A percentile compares a stretch with the other conserved stretches of the same genome.
Evolutionary conservation across 2,888 invertebrate species (phyloP).

Genomic region (Hypena proboscidalis): DNA sequence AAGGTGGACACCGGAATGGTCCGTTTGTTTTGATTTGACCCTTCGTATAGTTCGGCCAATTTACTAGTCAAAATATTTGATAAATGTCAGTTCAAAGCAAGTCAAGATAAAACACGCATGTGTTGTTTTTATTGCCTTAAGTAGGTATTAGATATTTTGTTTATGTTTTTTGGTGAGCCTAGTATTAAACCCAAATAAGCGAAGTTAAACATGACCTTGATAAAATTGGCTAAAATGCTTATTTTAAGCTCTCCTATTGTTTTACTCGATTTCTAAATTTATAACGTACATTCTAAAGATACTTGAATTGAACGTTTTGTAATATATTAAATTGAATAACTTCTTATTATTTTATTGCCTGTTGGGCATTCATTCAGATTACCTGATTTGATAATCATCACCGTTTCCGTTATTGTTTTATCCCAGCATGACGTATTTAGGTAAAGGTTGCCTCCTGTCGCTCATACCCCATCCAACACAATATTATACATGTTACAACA

Average conservation of each 20-base stretch:
- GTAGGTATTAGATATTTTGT: slow-evolving; percentile 20
- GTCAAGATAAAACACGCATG: slow-evolving; percentile 21
- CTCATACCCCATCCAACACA: no score
- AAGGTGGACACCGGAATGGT: slow-evolving; percentile 14
- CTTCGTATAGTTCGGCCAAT: slow-evolving; percentile 26
- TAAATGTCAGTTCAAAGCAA: slow-evolving; percentile 16
- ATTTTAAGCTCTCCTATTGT: neutral
- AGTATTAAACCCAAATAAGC: slow-evolving; percentile 4
- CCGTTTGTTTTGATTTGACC: slow-evolving; percentile 15
- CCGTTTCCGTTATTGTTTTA: neutral
- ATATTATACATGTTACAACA: no score
- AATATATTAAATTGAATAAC: neutral
- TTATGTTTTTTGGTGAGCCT: slow-evolving; percentile 5
- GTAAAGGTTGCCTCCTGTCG: no score
- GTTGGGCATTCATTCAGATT: neutral
- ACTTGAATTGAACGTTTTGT: neutral
- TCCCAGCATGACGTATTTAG: no score
- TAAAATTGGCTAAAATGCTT: neutral
- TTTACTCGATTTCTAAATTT: neutral
- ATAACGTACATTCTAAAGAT: neutral
- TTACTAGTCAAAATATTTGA: slow-evolving; percentile 26
- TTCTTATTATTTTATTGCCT: neutral
- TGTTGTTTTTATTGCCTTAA: slow-evolving; percentile 17
- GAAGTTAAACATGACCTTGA: slow-evolving; percentile 3
- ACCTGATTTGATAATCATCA: no score